These are phyloP conservation scores for Camponotus vicinus DNA, from an alignment of 1,140 invertebrate genomes.

Conservation along the genomic window DNA sequence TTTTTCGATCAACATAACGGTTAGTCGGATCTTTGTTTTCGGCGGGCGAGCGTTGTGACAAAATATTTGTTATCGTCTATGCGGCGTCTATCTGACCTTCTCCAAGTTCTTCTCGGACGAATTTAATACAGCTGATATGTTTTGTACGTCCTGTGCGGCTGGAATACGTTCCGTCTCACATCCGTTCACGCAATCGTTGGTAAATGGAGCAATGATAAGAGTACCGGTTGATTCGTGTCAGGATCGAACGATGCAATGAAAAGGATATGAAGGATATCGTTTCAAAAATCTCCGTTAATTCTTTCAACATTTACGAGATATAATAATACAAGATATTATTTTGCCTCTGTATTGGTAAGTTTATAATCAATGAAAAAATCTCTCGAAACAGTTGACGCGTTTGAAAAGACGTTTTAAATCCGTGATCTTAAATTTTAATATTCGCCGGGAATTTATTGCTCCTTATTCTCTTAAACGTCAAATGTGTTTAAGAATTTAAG, in stretches of 20 bases:
- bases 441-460: background rate
- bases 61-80: conserved; percentile 30
- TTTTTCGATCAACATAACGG: background rate
- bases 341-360: conserved; percentile 7
- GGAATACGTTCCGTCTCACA: conserved; percentile 31
- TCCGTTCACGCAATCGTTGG: conserved; percentile 54
- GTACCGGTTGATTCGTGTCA: conserved; percentile 27
- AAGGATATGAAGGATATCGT: background rate
- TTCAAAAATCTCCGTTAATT: background rate
- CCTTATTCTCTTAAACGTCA: background rate
- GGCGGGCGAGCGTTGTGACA: background rate
- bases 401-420: background rate
- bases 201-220: conserved; percentile 50
- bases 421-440: background rate
- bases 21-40: conserved; percentile 1
- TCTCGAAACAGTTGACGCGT: background rate
- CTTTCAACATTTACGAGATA: background rate
- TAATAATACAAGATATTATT: background rate
- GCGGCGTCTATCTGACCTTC: conserved; percentile 19
- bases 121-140: conserved; percentile 50
- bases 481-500: background rate
- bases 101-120: conserved; percentile 29
- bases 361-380: background rate
- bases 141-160: conserved; percentile 20
- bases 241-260: conserved; percentile 11